Conservation (phyloP, 2,113 vertebrate species). For the Cyprinodon tularosa region DNA sequence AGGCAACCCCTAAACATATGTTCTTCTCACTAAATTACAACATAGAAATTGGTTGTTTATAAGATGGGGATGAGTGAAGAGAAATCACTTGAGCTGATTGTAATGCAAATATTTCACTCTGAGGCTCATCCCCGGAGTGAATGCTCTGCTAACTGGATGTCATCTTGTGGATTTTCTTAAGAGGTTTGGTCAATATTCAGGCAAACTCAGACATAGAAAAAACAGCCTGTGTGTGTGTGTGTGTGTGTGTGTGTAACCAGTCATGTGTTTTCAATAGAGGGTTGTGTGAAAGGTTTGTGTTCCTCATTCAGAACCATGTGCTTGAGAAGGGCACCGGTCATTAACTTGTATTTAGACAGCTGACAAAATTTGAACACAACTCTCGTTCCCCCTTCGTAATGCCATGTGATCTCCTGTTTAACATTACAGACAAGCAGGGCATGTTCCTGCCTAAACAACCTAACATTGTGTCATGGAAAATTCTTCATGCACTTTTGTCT, state of each 20-base stretch:
- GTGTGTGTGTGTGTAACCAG: constrained; percentile 18
- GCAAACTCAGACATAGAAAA: neutral
- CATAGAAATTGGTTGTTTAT: constrained; percentile 35
- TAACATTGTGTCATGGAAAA: too few relatives aligned
- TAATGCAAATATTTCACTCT: constrained; percentile 51
- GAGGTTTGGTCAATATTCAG: neutral
- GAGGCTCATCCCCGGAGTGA: constrained; percentile 36
- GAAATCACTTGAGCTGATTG: constrained; percentile 34
- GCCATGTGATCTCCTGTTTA: constrained; percentile 38
- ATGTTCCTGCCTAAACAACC: constrained; percentile 6
- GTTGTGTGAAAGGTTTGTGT: constrained; percentile 39
- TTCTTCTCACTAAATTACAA: neutral
- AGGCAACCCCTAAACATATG: too few relatives aligned
- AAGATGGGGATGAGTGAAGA: constrained; percentile 3
- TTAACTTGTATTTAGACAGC: constrained; percentile 68
- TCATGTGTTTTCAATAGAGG: constrained; percentile 58
- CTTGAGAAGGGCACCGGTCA: constrained; percentile 35
- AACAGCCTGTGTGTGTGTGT: neutral
- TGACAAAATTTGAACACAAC: constrained; percentile 53
- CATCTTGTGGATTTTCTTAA: constrained; percentile 14
- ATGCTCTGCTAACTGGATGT: constrained; percentile 45
- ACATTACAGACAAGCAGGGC: constrained; percentile 10
- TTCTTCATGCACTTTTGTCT: too few relatives aligned
- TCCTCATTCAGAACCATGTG: constrained; percentile 26
- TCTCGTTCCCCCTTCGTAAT: constrained; percentile 35